Base-by-base conservation (phyloP, 2,888 invertebrate species). In the Heliothis peltigera region DNA sequence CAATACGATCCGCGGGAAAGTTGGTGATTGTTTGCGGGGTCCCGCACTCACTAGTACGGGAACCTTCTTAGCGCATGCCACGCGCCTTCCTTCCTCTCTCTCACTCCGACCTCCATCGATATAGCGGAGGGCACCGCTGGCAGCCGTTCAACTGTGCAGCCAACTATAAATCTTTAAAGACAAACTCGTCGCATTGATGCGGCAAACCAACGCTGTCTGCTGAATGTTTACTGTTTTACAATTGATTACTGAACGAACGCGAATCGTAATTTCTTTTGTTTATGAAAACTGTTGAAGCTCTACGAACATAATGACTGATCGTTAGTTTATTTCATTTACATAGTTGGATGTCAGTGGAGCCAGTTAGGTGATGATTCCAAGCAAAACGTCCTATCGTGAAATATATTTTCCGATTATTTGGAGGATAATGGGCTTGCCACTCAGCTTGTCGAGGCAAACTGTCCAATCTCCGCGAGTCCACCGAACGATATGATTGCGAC, bases 141-240 rank as follows among this genome's bases (percentile, higher is more conserved):
- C 76, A 70, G 17, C 18, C 47, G 22, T 74, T 81, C 84, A 82
- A 84, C 77, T 68, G 65, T 70, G 74, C 58, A 70, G 64, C 63
- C 71, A 60, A 63, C 77, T 65, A 82, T 82, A 75, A 76, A 81
- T 84, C 73, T 79, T 61, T 19, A 53, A 74, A 65, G 64, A 72
- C 73, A 69, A 62, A 52, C 35, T 71, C 59, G 66, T 70, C 64
- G 60, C 75, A 79, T 75, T 69, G 79, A 78, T 75, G 77, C 73
- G 63, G 64, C 61, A 28, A 43, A 44, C 47, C 15, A 53, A 42
- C 28, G 47, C 52, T 42, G 74, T 59, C 58, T 51, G 35, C 25
- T 19, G n/a, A 15, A 17, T 57, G 28, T 58, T 67, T 67, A 70
- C 47, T 35, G 49, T 32, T 55, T 70, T 18, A 66, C 42, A 28